Base-by-base conservation (phyloP, 2,113 vertebrate genomes). In the Thunnus maccoyii region DNA sequence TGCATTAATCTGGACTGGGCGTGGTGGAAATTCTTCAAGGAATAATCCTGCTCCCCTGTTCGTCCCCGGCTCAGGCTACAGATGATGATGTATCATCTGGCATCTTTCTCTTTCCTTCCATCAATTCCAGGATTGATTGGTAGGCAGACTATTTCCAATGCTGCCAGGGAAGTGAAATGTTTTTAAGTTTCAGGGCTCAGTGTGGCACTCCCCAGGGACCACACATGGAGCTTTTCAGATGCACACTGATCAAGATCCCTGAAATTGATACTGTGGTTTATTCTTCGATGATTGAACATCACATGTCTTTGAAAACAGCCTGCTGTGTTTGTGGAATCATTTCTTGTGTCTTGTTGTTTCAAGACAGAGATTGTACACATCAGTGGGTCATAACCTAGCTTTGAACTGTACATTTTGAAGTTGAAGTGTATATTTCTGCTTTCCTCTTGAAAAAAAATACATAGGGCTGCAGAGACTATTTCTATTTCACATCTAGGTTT, bases 141-240 rank as follows among this genome's bases (percentile, higher is more conserved):
- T 55, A 72, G 76, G 46, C 64, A 16, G 64, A 60, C 60, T 82
- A 48, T 66, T 67, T 56, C 60, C 48, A 62, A 18, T 2, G n/a
- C 54, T 88, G 79, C 74, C 76, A 68, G 64, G 69, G n/a, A 2
- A 15, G 25, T 60, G 62, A 82, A 77, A 78, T 25, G 44, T 46
- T 30, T 54, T 27, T 4, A 48, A 9, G 51, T 72, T 66, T 72
- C 41, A 44, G 32, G 22, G 60, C 27, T 51, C 11, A 47, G n/a
- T 61, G 18, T 62, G 76, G 51, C 54, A 12, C 30, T 67, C 60
- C 64, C 62, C 46, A 50, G 70, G 51, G 63, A 65, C 61, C n/a
- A 52, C 48, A 73, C 67, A 57, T 50, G 41, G 51, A 79, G 41
- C 78, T 76, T 67, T 64, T 58, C 51, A 77, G 74, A 85, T 17